phyloP scores from a whole-genome alignment of 2,888 invertebrate genomes.

The Amorpha juglandis region DNA sequence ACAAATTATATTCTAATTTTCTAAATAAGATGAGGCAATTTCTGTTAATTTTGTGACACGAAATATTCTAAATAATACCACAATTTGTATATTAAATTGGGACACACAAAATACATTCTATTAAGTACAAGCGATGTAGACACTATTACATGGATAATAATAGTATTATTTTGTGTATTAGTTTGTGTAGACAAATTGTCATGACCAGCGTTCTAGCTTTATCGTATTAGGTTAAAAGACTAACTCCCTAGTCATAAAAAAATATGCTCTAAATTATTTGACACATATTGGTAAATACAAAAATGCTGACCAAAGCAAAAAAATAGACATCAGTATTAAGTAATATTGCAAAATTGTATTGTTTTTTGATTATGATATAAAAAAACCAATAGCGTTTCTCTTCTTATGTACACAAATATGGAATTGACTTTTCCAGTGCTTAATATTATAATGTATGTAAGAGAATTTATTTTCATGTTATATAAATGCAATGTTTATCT shows the following conservation, averaged over 20 bases:
- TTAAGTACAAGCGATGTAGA: no score
- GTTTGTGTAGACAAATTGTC: background rate
- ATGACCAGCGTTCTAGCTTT: conserved; percentile 9
- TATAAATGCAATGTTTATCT: background rate
- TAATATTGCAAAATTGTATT: background rate
- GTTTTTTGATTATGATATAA: background rate
- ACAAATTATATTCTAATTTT: no score
- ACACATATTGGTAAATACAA: background rate
- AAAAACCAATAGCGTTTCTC: background rate
- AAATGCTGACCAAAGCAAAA: conserved; percentile 9
- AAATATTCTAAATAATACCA: no score
- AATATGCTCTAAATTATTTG: conserved; percentile 1
- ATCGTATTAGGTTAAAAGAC: conserved; percentile 11
- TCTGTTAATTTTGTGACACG: no score
- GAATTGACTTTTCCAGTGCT: conserved; percentile 12
- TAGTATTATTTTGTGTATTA: no score
- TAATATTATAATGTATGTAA: conserved; percentile 1
- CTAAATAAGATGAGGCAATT: no score
- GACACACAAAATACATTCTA: no score
- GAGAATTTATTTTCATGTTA: conserved; percentile 5
- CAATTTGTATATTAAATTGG: no score
- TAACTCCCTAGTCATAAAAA: conserved; percentile 26
- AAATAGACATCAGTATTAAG: conserved; percentile 14
- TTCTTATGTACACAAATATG: conserved; percentile 1
- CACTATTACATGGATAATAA: no score